Conservation (phyloP, 2,113 vertebrate genomes). For the Nesoenas mayeri region DNA sequence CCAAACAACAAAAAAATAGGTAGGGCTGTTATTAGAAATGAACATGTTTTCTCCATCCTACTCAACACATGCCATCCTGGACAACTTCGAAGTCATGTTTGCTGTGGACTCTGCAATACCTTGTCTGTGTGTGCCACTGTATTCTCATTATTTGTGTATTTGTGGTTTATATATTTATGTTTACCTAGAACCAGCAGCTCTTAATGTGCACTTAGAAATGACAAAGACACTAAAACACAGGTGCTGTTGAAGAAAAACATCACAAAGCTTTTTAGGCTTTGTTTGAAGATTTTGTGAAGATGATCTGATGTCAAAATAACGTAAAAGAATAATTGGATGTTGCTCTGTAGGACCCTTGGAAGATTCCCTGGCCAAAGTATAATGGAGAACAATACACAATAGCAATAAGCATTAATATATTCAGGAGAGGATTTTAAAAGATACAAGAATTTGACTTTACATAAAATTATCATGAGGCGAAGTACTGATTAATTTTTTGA, state of each 20-base stretch:
- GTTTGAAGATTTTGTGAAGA: neutral
- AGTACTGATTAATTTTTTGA: neutral
- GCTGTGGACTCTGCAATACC: neutral
- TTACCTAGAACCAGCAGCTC: neutral
- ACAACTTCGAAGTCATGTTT: neutral
- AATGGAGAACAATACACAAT: neutral
- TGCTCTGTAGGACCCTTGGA: neutral
- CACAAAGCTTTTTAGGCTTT: neutral
- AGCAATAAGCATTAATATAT: neutral
- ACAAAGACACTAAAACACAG: neutral
- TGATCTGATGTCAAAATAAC: neutral
- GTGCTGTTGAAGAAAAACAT: neutral
- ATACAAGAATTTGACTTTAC: neutral
- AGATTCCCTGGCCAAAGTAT: neutral
- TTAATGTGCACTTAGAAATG: neutral
- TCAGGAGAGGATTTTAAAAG: neutral
- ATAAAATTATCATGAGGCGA: neutral
- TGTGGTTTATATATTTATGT: neutral
- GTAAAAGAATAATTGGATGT: neutral
- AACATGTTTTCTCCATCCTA: conserved; percentile 1
- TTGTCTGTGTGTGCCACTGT: neutral
- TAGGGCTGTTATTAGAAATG: neutral
- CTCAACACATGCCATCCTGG: neutral
- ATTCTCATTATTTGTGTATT: neutral
- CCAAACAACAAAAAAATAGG: neutral